These are phyloP conservation scores for Sceloporus tristichus DNA, from an alignment of 2,113 vertebrate species.

Conservation along the genomic window DNA sequence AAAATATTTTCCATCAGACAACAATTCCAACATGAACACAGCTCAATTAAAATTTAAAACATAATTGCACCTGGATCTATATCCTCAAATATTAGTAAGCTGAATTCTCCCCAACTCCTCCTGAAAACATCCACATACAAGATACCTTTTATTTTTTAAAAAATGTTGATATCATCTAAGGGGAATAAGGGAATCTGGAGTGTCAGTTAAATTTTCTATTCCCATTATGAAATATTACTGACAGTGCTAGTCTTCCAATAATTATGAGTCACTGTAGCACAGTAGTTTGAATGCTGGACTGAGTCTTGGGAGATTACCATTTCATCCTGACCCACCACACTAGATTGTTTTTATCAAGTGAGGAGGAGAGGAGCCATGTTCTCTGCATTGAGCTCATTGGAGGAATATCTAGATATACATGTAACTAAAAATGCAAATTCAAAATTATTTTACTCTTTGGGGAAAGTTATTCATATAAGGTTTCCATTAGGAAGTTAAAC, in stretches of 20 bases:
- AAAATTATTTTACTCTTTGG: conserved; percentile 45
- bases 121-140: conserved; percentile 66
- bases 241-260: background rate
- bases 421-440: conserved; percentile 16
- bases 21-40: conserved; percentile 62
- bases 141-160: conserved; percentile 53
- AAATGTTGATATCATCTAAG: conserved; percentile 57
- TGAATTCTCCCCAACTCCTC: conserved; percentile 28
- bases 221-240: conserved; percentile 43
- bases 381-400: no score
- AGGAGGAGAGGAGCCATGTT: no score
- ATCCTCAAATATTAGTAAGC: conserved; percentile 31
- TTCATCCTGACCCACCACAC: background rate
- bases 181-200: conserved; percentile 44
- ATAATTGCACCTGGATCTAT: conserved; percentile 52
- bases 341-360: no score
- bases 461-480: conserved; percentile 57
- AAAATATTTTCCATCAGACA: conserved; percentile 51
- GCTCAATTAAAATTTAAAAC: conserved; percentile 40
- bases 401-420: no score
- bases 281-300: no score
- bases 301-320: no score
- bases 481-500: conserved; percentile 60
- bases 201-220: conserved; percentile 52
- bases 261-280: background rate